Conservation (phyloP, 2,113 vertebrate genomes). For the Chelonoidis abingdonii region DNA sequence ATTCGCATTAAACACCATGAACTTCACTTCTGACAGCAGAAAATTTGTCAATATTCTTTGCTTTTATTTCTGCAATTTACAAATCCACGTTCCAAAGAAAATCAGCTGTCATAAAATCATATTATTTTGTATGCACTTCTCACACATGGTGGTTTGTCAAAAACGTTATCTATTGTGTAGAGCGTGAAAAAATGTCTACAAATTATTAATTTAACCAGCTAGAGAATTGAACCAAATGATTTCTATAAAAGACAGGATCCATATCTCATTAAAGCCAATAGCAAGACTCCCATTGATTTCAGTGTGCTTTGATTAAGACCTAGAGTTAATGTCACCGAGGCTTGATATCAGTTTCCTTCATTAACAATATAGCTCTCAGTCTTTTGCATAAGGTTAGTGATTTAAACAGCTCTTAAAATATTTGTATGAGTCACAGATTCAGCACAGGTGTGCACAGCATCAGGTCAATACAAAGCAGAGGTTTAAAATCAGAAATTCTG, state of each 20-base stretch:
- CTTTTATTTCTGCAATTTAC: conserved; percentile 47
- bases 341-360: background rate
- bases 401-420: background rate
- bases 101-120: conserved; percentile 44
- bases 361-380: background rate
- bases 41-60: conserved; percentile 42
- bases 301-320: background rate
- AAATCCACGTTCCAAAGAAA: conserved; percentile 52
- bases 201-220: conserved; percentile 55
- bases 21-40: conserved; percentile 16
- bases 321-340: conserved; percentile 19
- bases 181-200: conserved; percentile 11
- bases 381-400: background rate
- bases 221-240: conserved; percentile 43
- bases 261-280: conserved; percentile 21
- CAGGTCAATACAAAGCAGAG: background rate
- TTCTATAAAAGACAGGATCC: conserved; percentile 28
- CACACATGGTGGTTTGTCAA: conserved; percentile 15
- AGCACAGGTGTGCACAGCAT: background rate
- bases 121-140: conserved; percentile 43
- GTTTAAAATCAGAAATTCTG: background rate
- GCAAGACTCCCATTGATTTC: conserved; percentile 13
- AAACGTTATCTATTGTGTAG: conserved; percentile 27
- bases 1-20: conserved; percentile 41
- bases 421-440: background rate